Base-by-base conservation (phyloP, 2,113 vertebrate genomes). In the Pungitius pungitius region DNA sequence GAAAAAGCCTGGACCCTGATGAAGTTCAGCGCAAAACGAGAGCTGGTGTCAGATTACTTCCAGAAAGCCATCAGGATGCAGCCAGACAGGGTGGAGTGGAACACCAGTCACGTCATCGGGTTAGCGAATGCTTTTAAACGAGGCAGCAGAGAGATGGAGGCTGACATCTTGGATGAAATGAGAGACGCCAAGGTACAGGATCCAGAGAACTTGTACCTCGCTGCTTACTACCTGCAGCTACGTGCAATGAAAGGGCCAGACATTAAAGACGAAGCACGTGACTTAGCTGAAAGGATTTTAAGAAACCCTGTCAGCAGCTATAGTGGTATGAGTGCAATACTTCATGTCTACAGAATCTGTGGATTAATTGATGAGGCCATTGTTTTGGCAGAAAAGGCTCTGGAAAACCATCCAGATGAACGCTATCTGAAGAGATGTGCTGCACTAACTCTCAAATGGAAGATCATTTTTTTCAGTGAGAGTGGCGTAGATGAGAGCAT, bases 361-460 rank as follows among this genome's bases (percentile, higher is more conserved):
- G n/a, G n/a, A n/a, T n/a, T n/a, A n/a, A 43, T 43, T 43, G 42
- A 43, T 43, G 42, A 15, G 42, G 42, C 42, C 42, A 43, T 43
- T 43, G 14, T 5, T 15, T 43, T 43, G 42, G 42, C 42, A 17
- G 42, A 15, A 5, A 5, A 15, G 42, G 42, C 42, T 43, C 14
- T 43, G 42, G 13, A 43, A 43, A 43, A 43, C 14, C 42, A 43
- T 43, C 42, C 42, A 43, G 42, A 43, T 43, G 42, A 43, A 11
- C 87, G 82, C 2, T 83, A 82, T 26, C 69, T 87, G 56, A 90
- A 85, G 57, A 55, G n/a, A 6, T 74, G 80, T 12, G 57, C 43
- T 0, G 80, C 84, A 1, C 43, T 33, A 14, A 60, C 65, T 89
- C 83, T 17, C 67, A 80, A 57, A 39, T 81, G 75, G 83, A 58